A percentile compares a stretch with the other conserved stretches of the same genome.
Conservation (phyloP, 2,797 vertebrate genomes). For the Labeo calbasu region DNA sequence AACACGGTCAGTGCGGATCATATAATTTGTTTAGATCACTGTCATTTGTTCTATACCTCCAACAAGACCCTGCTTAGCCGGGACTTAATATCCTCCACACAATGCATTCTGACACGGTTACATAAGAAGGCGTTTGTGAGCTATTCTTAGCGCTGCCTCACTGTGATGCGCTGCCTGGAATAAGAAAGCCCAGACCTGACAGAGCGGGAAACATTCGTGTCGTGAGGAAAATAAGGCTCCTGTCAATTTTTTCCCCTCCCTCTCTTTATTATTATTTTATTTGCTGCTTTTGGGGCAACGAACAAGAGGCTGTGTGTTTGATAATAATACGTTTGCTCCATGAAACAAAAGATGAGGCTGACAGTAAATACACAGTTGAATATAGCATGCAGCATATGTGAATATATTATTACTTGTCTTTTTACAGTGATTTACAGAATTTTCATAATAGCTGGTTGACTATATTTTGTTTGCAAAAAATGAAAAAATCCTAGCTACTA, state of each 20-base stretch:
- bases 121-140: conserved; percentile 78
- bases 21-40: conserved; percentile 37
- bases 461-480: conserved; percentile 9
- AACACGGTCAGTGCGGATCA: conserved; percentile 1
- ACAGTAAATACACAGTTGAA: conserved; percentile 27
- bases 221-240: conserved; percentile 63
- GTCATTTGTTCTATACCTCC: conserved; percentile 30
- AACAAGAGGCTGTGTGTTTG: conserved; percentile 15
- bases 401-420: conserved; percentile 15
- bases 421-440: conserved; percentile 15
- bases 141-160: conserved; percentile 82
- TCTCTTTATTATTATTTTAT: conserved; percentile 31
- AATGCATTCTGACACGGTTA: conserved; percentile 76
- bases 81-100: conserved; percentile 72
- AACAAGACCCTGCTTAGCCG: conserved; percentile 34
- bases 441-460: conserved; percentile 1
- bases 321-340: conserved; percentile 35
- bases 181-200: conserved; percentile 74
- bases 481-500: neutral
- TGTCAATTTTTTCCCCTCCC: conserved; percentile 33
- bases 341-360: conserved; percentile 19
- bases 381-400: conserved; percentile 26
- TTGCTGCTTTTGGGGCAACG: conserved; percentile 2
- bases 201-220: conserved; percentile 67
- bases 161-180: conserved; percentile 75